Evolutionary conservation across 2,113 vertebrate genomes (phyloP), one percentile per base, ranked within the genome.

Genomic region (Synchiropus splendidus): DNA sequence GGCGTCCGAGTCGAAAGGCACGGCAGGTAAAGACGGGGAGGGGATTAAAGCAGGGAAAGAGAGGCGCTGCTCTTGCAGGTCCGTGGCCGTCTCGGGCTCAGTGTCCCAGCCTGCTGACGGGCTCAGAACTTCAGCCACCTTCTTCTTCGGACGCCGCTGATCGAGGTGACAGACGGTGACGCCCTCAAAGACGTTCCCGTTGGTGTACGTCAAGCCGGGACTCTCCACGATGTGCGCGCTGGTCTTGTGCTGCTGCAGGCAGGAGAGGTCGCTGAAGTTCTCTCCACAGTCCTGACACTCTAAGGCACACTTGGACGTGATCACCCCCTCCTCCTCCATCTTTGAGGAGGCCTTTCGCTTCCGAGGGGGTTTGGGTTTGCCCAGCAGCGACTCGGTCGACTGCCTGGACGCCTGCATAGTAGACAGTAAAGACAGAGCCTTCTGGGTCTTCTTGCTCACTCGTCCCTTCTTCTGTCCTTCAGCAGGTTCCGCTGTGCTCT

Each of bases 1-100:
- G 42, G 33, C 53, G 74, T 73, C 75, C 36, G 55, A 48, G 43
- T 68, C 71, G 8, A 41, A 16, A 21, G 61, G 53, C 39, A 66
- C 50, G 37, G 67, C 18, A 12, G 62, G 62, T 52, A 84, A 75
- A 31, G 84, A 86, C 2, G 83, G 84, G 12, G 85, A 87, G 10
- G 77, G 71, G 53, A 75, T 82, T 27, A 87, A 67, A 51, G 78
- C 70, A 49, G 85, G 84, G 51, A 87, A 87, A 9, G 82, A 85
- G 9, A 85, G 72, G 36, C 42, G 62, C 35, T 41, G 65, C 16
- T 76, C 78, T 16, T 67, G 58, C 9, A 79, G 80, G 15, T 66
- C 78, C 10, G 70, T 52, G 9, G 63, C 38, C 40, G 60, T 49
- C 36, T 84, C 84, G 4, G 69, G 65, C 12, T 84, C 83, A 42